Evolutionary conservation across 2,797 vertebrate genomes (phyloP).

Genomic region (Galago senegalensis): DNA sequence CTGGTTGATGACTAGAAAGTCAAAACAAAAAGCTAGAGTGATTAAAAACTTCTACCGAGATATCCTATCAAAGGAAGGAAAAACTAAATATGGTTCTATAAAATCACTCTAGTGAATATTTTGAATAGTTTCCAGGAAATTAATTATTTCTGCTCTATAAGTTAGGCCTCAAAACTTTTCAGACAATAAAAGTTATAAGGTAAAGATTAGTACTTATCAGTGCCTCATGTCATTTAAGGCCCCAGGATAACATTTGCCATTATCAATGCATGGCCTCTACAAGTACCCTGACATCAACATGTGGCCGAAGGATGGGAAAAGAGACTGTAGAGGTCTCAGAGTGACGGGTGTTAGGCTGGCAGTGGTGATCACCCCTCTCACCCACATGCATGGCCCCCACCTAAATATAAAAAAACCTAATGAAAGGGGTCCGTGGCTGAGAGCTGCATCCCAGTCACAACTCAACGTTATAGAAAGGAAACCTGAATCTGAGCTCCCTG

Average conservation of each 20-base stretch:
- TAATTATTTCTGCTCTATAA: conserved; percentile 50
- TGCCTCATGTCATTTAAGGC: not conserved
- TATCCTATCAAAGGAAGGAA: conserved; percentile 20
- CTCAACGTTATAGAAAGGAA: not conserved
- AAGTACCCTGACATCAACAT: not conserved
- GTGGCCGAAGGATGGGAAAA: not conserved
- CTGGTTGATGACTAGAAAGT: not conserved
- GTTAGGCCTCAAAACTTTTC: conserved; percentile 18
- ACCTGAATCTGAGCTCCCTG: no score
- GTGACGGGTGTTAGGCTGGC: not conserved
- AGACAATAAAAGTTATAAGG: not conserved
- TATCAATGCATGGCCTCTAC: not conserved
- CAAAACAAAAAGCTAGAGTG: conserved; percentile 31
- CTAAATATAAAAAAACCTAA: not conserved
- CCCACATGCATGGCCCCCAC: not conserved
- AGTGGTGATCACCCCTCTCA: not conserved
- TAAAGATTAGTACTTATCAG: not conserved
- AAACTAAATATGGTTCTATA: not conserved
- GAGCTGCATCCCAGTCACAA: not conserved
- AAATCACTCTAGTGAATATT: conserved; percentile 31
- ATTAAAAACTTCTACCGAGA: conserved; percentile 7
- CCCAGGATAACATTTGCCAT: not conserved
- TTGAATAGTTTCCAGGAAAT: not conserved
- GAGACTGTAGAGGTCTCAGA: not conserved
- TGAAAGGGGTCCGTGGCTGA: not conserved